A percentile compares a stretch with the other conserved stretches of the same genome.
Evolutionary conservation across 1,140 invertebrate genomes (phyloP).

Genomic region (Drosophila watanabei): DNA sequence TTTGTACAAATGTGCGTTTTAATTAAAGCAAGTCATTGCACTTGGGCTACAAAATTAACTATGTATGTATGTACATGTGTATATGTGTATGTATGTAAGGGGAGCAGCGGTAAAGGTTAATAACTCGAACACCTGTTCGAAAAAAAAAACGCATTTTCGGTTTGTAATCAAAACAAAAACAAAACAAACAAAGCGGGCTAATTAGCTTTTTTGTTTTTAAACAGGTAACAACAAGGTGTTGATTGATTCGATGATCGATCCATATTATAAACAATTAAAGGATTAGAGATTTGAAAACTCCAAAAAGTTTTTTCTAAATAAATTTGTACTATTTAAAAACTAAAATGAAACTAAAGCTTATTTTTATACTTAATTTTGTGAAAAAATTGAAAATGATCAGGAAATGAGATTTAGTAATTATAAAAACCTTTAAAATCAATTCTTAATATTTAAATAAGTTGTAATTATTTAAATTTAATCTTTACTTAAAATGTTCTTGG

Average conservation of each 20-base stretch:
- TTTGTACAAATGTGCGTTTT: conserved; percentile 22
- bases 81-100: background rate
- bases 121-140: conserved; percentile 10
- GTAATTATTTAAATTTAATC: no score
- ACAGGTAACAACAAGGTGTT: background rate
- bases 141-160: conserved; percentile 1
- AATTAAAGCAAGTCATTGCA: conserved; percentile 35
- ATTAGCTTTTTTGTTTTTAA: background rate
- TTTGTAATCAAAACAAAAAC: conserved; percentile 24
- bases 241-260: background rate
- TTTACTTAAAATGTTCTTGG: no score
- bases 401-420: no score
- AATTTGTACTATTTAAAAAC: no score
- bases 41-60: conserved; percentile 6
- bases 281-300: background rate
- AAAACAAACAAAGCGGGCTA: conserved; percentile 18
- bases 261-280: background rate
- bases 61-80: conserved; percentile 6
- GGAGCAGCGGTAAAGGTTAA: background rate
- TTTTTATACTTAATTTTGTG: no score
- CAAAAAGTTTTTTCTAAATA: no score
- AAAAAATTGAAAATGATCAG: no score
- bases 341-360: no score
- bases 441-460: no score
- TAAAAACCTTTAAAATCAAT: no score